Percentiles rank a stretch among this genome's conserved stretches.
Evolutionary conservation across 1,140 invertebrate genomes (phyloP).

Genomic region (Steinernema feltiae): DNA sequence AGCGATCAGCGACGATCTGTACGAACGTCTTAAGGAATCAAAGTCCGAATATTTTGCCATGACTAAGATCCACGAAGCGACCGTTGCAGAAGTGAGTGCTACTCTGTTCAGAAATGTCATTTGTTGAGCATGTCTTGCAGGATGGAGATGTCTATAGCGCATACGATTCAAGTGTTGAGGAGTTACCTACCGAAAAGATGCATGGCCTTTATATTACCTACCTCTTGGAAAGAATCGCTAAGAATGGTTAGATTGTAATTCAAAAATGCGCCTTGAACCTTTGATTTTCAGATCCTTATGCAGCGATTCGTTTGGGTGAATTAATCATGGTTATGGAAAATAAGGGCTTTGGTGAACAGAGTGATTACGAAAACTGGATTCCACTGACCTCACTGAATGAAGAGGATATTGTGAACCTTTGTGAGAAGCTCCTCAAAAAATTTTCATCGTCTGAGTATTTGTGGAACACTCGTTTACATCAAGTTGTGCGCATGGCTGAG

Average conservation of each 20-base stretch:
- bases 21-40: neutral
- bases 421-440: neutral
- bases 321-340: neutral
- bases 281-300: constrained; percentile 19
- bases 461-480: neutral
- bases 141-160: constrained; percentile 19
- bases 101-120: neutral
- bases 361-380: neutral
- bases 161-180: constrained; percentile 18
- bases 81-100: neutral
- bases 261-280: neutral
- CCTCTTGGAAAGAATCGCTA: constrained; percentile 14
- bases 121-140: constrained; percentile 3
- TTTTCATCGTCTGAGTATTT: neutral
- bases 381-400: neutral
- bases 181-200: constrained; percentile 30
- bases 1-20: constrained; percentile 1
- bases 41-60: constrained; percentile 15
- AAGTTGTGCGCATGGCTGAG: no score
- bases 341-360: neutral
- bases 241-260: neutral
- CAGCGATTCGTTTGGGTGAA: neutral
- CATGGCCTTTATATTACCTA: constrained; percentile 14
- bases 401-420: neutral
- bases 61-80: constrained; percentile 23